Conservation (phyloP, 2,888 invertebrate genomes). For the Brenthis daphne region DNA sequence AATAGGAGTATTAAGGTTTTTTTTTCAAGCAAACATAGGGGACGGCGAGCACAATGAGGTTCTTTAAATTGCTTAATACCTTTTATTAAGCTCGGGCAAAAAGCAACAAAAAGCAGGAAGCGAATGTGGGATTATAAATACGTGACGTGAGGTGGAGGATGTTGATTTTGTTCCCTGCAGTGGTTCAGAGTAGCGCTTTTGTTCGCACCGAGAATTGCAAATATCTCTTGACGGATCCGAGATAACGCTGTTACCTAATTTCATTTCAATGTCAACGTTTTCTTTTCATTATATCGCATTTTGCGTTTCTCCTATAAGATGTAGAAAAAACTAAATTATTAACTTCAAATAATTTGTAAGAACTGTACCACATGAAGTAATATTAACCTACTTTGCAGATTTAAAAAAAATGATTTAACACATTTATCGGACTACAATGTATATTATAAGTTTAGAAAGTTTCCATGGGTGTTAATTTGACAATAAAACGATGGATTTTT, state of each 20-base stretch:
- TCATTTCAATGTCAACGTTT: constrained; percentile 40
- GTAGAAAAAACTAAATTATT: not conserved
- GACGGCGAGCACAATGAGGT: constrained; percentile 46
- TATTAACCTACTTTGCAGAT: too few relatives aligned
- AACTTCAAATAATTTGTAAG: not conserved
- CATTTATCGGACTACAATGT: too few relatives aligned
- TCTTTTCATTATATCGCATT: constrained; percentile 20
- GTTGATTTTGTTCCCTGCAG: constrained; percentile 69
- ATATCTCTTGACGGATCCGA: constrained; percentile 50
- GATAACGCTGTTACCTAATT: constrained; percentile 43
- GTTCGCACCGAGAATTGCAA: constrained; percentile 66
- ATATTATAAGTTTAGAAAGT: too few relatives aligned
- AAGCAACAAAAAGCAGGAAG: constrained; percentile 77
- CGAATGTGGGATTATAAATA: constrained; percentile 76
- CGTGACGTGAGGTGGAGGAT: constrained; percentile 72
- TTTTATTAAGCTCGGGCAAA: constrained; percentile 56
- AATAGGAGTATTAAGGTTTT: constrained; percentile 13
- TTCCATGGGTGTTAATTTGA: too few relatives aligned
- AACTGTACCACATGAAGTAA: too few relatives aligned
- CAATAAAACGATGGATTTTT: too few relatives aligned
- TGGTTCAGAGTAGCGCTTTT: constrained; percentile 54
- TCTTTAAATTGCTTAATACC: constrained; percentile 58
- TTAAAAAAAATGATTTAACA: too few relatives aligned
- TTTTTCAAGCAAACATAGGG: constrained; percentile 14
- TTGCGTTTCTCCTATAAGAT: not conserved